phyloP scores from a whole-genome alignment of 2,888 invertebrate species.

The Tiliacea citrago region DNA sequence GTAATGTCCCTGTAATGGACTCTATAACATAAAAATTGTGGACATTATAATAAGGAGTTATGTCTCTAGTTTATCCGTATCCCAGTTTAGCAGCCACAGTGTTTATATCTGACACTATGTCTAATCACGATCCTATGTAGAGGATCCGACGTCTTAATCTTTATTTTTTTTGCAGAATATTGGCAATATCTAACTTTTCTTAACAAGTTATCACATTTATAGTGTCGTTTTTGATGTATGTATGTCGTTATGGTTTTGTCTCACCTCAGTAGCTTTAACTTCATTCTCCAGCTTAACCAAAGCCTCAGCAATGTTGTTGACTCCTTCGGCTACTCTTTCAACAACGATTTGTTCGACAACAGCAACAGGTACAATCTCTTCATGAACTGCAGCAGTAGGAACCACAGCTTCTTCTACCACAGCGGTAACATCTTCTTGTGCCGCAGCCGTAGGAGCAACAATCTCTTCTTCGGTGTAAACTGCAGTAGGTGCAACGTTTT shows the following conservation, averaged over 20 bases:
- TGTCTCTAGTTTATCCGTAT: too few species aligned
- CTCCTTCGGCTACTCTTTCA: conserved; percentile 57
- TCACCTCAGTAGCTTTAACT: conserved; percentile 78
- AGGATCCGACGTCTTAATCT: too few species aligned
- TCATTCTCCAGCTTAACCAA: conserved; percentile 79
- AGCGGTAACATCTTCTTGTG: conserved; percentile 28
- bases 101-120: too few species aligned
- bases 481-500: conserved; percentile 17
- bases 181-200: background rate
- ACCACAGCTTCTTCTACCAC: conserved; percentile 31
- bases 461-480: conserved; percentile 32
- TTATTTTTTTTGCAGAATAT: background rate
- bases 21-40: too few species aligned
- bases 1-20: too few species aligned
- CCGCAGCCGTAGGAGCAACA: conserved; percentile 12
- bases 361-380: conserved; percentile 20
- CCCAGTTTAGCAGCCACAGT: too few species aligned
- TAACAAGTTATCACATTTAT: background rate
- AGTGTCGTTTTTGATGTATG: background rate
- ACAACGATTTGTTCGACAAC: conserved; percentile 50
- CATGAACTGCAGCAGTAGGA: conserved; percentile 42
- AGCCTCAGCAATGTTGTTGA: conserved; percentile 80
- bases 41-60: too few species aligned
- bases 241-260: background rate
- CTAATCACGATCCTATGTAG: too few species aligned